phyloP scores from a whole-genome alignment of 37 sponge, comb jelly and placozoan species.

The Hexactinellida sp. region DNA sequence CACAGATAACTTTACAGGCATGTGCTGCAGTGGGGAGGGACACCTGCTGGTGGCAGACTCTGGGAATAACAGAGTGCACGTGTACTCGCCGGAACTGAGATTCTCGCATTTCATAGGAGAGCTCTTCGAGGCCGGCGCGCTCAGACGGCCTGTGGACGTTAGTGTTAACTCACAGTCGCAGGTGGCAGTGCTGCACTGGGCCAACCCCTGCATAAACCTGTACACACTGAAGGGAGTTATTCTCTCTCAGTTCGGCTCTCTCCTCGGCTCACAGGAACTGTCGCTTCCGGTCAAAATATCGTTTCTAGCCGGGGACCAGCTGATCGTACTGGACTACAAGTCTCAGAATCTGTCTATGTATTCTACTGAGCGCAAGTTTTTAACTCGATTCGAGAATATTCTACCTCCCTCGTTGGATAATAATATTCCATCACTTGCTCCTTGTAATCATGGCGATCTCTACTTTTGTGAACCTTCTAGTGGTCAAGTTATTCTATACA shows the following conservation, averaged over 20 bases:
- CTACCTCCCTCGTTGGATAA: background rate
- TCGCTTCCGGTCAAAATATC: background rate
- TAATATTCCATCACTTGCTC: background rate
- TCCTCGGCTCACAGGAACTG: background rate
- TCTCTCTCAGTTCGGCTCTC: background rate
- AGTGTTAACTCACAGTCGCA: background rate
- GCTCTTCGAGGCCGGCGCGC: background rate
- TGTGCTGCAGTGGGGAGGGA: background rate
- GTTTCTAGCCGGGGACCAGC: background rate
- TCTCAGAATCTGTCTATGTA: conserved; percentile 9
- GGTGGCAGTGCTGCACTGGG: background rate
- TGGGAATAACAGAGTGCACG: background rate
- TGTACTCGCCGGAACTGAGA: background rate
- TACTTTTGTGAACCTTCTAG: background rate
- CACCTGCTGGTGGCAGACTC: background rate
- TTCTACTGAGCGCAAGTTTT: background rate
- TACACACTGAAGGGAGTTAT: background rate
- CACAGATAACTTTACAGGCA: background rate
- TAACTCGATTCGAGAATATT: background rate
- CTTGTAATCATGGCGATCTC: background rate
- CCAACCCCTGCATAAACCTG: background rate
- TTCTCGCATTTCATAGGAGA: conserved; percentile 10
- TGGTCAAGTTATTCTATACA: background rate
- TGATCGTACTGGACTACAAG: background rate
- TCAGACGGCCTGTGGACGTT: background rate